A percentile compares a stretch with the other conserved stretches of the same genome.
These are phyloP conservation scores for Coryphaenoides rupestris DNA, from an alignment of 2,113 vertebrate species.

Conservation along the genomic window DNA sequence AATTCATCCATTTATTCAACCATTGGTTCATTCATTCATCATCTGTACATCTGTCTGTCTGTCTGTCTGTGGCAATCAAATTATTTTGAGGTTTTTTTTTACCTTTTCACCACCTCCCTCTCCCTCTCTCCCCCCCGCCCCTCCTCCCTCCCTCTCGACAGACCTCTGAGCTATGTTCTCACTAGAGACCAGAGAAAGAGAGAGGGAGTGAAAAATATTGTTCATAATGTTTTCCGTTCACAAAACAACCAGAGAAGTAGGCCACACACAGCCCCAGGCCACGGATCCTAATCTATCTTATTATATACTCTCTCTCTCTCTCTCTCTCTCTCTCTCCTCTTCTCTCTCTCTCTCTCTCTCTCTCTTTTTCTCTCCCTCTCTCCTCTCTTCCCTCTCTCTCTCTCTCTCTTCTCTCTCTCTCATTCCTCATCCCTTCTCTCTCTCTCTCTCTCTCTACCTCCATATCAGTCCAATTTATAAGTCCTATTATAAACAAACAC, in stretches of 20 bases:
- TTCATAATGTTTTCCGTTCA: slow-evolving; percentile 43
- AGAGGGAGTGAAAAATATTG: slow-evolving; percentile 7
- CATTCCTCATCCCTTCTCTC: background rate
- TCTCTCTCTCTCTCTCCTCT: too few species aligned
- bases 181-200: slow-evolving; percentile 12
- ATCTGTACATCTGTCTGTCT: background rate
- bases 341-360: background rate
- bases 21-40: background rate
- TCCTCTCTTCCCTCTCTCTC: background rate
- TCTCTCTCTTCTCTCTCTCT: too few species aligned
- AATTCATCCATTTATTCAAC: too few species aligned
- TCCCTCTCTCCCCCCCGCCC: background rate
- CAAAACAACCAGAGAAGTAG: slow-evolving; percentile 54
- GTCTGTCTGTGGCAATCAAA: background rate
- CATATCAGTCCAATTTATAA: background rate
- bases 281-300: slow-evolving; percentile 73
- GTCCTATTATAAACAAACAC: slow-evolving; percentile 5
- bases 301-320: slow-evolving; percentile 53
- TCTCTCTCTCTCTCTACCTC: background rate
- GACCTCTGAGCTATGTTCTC: slow-evolving; percentile 26
- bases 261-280: slow-evolving; percentile 67
- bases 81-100: background rate
- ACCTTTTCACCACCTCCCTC: background rate
- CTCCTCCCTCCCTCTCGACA: slow-evolving; percentile 3
- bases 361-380: too few species aligned